Conservation (phyloP, 1,140 invertebrate genomes). For the Drosophila chauvacae region DNA sequence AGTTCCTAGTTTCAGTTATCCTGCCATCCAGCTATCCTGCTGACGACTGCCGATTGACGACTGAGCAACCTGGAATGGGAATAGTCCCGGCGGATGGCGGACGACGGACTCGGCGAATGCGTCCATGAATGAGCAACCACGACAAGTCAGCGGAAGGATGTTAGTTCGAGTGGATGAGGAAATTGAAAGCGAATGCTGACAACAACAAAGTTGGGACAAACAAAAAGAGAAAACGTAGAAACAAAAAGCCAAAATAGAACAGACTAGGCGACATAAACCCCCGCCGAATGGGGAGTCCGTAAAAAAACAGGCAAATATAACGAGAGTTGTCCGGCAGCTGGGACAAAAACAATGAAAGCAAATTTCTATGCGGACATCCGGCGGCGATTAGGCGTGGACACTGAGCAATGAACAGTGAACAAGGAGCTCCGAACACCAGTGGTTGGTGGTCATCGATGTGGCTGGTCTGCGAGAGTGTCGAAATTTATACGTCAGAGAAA, state of each 20-base stretch:
- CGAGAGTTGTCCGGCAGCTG: conserved; percentile 32
- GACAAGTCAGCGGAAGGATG: conserved; percentile 80
- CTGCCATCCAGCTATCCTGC: conserved; percentile 56
- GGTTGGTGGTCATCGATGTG: conserved; percentile 89
- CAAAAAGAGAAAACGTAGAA: conserved; percentile 22
- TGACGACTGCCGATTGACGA: conserved; percentile 60
- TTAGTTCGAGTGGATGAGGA: conserved; percentile 79
- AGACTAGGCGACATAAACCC: conserved; percentile 42
- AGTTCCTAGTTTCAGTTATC: conserved; percentile 30
- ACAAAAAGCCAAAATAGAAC: conserved; percentile 36
- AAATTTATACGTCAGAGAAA: neutral
- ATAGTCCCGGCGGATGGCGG: conserved; percentile 30
- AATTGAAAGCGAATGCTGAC: conserved; percentile 81
- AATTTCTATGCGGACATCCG: conserved; percentile 75
- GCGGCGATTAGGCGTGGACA: conserved; percentile 64
- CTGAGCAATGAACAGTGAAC: conserved; percentile 33
- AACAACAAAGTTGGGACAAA: conserved; percentile 64
- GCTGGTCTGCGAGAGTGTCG: conserved; percentile 1
- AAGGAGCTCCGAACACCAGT: conserved; percentile 95
- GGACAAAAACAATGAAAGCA: conserved; percentile 76
- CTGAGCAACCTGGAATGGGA: conserved; percentile 12
- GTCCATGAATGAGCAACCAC: conserved; percentile 52
- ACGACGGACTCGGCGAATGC: conserved; percentile 34
- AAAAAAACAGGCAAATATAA: conserved; percentile 36
- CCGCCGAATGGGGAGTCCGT: neutral